A percentile compares a stretch with the other conserved stretches of the same genome.
These are phyloP conservation scores for Drosophila multiciliata DNA, from an alignment of 2,888 invertebrate species.

Conservation along the genomic window DNA sequence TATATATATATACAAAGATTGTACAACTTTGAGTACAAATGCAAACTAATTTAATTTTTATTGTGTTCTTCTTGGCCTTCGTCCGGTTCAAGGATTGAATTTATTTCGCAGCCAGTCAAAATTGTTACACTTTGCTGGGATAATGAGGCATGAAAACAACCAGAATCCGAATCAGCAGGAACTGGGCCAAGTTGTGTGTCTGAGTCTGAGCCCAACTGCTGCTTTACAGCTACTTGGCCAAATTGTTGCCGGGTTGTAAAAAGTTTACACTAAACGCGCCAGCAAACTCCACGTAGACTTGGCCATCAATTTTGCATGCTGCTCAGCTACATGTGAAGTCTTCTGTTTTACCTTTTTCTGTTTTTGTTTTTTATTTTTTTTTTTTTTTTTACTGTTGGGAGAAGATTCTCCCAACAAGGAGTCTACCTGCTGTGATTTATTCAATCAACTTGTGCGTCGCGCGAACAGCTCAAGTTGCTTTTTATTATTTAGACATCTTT, in stretches of 20 bases:
- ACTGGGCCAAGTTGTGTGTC: constrained; percentile 26
- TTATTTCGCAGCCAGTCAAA: constrained; percentile 35
- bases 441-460: constrained; percentile 74
- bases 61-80: constrained; percentile 1
- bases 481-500: constrained; percentile 76
- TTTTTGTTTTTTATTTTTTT: constrained; percentile 1
- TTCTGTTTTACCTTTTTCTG: constrained; percentile 2
- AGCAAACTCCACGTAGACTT: constrained; percentile 22
- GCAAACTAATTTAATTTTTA: constrained; percentile 62
- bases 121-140: constrained; percentile 66
- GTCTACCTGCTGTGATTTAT: constrained; percentile 74
- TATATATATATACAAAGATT: neutral
- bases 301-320: constrained; percentile 64
- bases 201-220: constrained; percentile 48
- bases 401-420: constrained; percentile 2
- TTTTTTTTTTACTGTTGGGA: constrained; percentile 25
- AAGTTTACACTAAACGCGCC: constrained; percentile 51
- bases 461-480: constrained; percentile 54
- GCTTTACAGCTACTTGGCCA: constrained; percentile 71
- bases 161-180: constrained; percentile 9
- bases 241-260: constrained; percentile 68
- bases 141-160: constrained; percentile 69
- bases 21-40: constrained; percentile 46
- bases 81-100: constrained; percentile 29
- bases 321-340: constrained; percentile 47